These are phyloP conservation scores for Turnix velox DNA, from an alignment of 2,113 vertebrate species.

Conservation along the genomic window DNA sequence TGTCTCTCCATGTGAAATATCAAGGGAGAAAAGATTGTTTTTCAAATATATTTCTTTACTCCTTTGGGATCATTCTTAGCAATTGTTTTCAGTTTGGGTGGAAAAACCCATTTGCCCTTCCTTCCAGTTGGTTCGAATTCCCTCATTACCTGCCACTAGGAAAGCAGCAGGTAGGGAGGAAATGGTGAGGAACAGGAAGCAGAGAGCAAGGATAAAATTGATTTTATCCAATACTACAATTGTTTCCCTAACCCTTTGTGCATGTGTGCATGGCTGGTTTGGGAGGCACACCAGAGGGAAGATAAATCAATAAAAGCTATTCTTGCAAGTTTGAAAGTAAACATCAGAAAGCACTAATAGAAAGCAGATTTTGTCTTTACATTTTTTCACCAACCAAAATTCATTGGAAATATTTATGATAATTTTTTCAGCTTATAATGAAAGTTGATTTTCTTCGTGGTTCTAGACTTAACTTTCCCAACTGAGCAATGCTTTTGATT, in stretches of 20 bases:
- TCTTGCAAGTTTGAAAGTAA: background rate
- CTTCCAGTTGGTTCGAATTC: background rate
- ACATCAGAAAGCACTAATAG: background rate
- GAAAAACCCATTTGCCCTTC: background rate
- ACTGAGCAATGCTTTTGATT: background rate
- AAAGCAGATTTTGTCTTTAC: background rate
- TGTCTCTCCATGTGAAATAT: background rate
- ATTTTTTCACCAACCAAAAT: background rate
- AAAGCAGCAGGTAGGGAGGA: background rate
- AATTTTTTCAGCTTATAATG: background rate
- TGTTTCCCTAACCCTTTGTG: background rate
- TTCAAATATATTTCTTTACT: background rate
- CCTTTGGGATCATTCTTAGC: background rate
- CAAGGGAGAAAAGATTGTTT: background rate
- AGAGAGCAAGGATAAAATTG: background rate
- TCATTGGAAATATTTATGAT: background rate
- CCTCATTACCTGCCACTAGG: background rate
- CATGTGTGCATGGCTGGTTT: background rate
- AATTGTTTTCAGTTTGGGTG: background rate
- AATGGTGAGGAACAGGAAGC: background rate
- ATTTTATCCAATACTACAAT: background rate
- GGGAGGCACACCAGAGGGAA: background rate
- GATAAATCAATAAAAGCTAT: background rate
- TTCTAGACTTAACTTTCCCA: background rate
- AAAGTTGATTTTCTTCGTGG: background rate